A percentile compares a stretch with the other conserved stretches of the same genome.
These are phyloP conservation scores for Dendroctonus ponderosae DNA, from an alignment of 1,140 invertebrate species.

Conservation along the genomic window DNA sequence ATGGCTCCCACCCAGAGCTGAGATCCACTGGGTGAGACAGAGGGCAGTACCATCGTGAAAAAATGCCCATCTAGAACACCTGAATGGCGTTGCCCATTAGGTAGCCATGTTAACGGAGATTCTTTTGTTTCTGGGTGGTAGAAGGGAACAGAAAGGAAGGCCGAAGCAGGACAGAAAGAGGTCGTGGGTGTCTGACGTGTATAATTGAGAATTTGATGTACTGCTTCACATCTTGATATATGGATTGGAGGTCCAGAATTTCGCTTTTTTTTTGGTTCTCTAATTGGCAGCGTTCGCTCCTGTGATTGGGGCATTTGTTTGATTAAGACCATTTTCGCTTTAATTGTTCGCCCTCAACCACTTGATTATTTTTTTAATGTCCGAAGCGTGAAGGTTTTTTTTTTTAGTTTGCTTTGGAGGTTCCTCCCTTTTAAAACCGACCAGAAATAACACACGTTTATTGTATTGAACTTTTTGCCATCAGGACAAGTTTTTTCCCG, in stretches of 20 bases:
- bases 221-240: constrained; percentile 29
- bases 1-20: constrained; percentile 5
- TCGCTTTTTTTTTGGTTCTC: constrained; percentile 6
- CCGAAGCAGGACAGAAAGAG: constrained; percentile 1
- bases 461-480: too few relatives aligned
- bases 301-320: too few relatives aligned
- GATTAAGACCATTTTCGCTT: too few relatives aligned
- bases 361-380: too few relatives aligned
- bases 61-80: constrained; percentile 46
- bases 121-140: constrained; percentile 50
- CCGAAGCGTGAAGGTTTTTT: too few relatives aligned
- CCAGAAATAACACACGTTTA: too few relatives aligned
- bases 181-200: constrained; percentile 21
- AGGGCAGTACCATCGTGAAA: constrained; percentile 41
- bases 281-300: neutral
- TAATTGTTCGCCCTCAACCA: too few relatives aligned
- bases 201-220: constrained; percentile 31
- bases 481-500: too few relatives aligned
- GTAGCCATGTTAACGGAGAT: constrained; percentile 43
- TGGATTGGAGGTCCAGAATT: constrained; percentile 7
- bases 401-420: too few relatives aligned
- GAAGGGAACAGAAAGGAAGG: constrained; percentile 33
- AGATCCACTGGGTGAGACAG: constrained; percentile 44
- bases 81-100: constrained; percentile 43
- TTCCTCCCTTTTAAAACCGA: too few relatives aligned